Evolutionary conservation across 64 coral and sea anemone genomes (phyloP), one percentile per base, ranked within the genome.

Genomic region (Actinia tenebrosa): DNA sequence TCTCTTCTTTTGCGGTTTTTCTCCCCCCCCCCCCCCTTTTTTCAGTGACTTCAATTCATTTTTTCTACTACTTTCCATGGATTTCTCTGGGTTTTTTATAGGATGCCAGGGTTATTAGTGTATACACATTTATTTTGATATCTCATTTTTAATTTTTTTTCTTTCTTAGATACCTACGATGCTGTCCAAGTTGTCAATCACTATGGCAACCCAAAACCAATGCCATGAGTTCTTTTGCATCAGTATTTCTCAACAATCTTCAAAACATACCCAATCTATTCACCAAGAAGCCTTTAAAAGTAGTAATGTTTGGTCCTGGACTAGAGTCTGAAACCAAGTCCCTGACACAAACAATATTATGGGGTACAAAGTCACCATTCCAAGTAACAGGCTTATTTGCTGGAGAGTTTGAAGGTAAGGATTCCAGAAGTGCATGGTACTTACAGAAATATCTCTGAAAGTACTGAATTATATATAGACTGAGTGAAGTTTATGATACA

Each of bases 291-390:
- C 91, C 96, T 69, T 84, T 92, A 13, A 83, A 87, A 19, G 88
- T 98, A 2, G 93, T 92, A 2, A 98, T 98, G 96, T 98, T 98
- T 93, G 96, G 96, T 64, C 96, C 96, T 7, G 96, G 96, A 16
- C 87, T 98, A 15, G 96, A 98, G 16, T 92, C 93, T 52, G 86
- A 90, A 15, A 94, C 96, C 17, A 94, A 89, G 87, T 85, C 71
- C 19, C 86, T 99, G 50, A 90, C 92, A 16, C 88, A 87, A 53
- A 83, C 91, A 54, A 84, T 99, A 58, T 77, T 99, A 19, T 94
- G 93, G 93, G 90, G 90, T 92, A 52, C 79, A 44, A 86, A 25
- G 15, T 99, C 96, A 56, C 96, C 96, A 58, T 94, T 95, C 90
- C 56, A 87, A 62, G 88, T 99, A 22, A 90, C 72, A 30, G 69